Evolutionary conservation across 2,888 invertebrate genomes (phyloP), one percentile per base, ranked within the genome.

Genomic region (Megaustenia siamemsis): DNA sequence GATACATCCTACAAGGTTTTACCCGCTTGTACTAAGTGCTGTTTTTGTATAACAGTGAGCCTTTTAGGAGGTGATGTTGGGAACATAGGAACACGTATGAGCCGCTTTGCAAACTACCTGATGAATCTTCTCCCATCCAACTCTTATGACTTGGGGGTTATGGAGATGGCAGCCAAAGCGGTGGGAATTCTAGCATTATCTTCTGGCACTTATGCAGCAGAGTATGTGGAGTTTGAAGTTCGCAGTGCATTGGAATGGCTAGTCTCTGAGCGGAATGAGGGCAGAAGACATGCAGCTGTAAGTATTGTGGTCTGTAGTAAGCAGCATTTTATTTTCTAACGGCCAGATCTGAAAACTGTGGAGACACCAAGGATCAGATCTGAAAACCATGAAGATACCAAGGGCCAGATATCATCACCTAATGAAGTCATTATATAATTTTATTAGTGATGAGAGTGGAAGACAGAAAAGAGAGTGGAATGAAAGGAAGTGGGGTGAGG

Each of bases 201-300:
- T 0, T 94, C 95, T 12, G 98, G 98, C 24, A 97, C 98, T 0
- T 98, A 97, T 93, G 97, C 98, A 49, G 97, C 98, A 0, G 98
- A 98, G 93, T 98, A 98, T 93, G 98, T 99, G n/a, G 98, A 99
- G 92, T 98, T 98, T 95, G 98, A 99, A 94, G 97, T 99, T 1
- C 98, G 98, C 93, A 95, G 97, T 92, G 98, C 99, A 0, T 97
- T 98, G 93, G 99, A 99, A 93, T 98, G 98, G 98, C 95, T 99
- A 8, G 96, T 97, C 43, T 97, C 97, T 79, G 98, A 93, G 66
- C 95, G 98, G 89, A 96, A 97, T 93, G 98, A 99, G 94, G 97
- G 97, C 3, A 96, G 97, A 93, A 95, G 98, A 77, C 97, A 97
- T 94, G 98, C 98, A 21, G 98, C 98, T 21, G 98, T 95, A 91